These are phyloP conservation scores for Larimichthys polyactis DNA, from an alignment of 2,113 vertebrate genomes.

Conservation along the genomic window DNA sequence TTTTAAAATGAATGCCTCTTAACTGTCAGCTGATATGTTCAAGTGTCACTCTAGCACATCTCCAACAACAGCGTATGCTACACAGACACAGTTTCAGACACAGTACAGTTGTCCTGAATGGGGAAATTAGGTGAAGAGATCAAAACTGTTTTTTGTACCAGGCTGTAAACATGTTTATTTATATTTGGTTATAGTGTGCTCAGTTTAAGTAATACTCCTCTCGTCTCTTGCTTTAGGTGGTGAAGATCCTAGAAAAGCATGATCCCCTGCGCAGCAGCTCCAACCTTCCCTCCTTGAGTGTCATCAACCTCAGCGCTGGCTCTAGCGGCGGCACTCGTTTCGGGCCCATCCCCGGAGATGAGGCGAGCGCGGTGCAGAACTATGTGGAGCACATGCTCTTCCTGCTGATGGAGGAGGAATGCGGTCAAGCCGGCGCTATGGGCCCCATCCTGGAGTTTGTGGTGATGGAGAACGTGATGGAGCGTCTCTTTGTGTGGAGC, in stretches of 20 bases:
- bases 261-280: slow-evolving; percentile 88
- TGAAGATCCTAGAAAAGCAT: slow-evolving; percentile 97
- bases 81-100: too few relatives aligned
- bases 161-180: too few relatives aligned
- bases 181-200: too few relatives aligned
- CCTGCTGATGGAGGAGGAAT: slow-evolving; percentile 92
- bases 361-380: slow-evolving; percentile 96
- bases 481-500: slow-evolving; percentile 98
- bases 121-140: too few relatives aligned
- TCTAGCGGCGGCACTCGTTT: slow-evolving; percentile 75
- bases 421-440: slow-evolving; percentile 91
- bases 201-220: background rate
- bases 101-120: too few relatives aligned
- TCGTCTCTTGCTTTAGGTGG: slow-evolving; percentile 84
- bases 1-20: background rate
- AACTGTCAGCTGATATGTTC: too few relatives aligned
- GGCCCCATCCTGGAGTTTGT: slow-evolving; percentile 99
- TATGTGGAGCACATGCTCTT: slow-evolving; percentile 99
- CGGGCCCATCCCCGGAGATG: slow-evolving; percentile 89
- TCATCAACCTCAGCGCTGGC: slow-evolving; percentile 57
- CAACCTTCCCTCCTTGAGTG: slow-evolving; percentile 44
- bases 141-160: too few relatives aligned
- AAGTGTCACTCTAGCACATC: too few relatives aligned
- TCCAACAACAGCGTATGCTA: background rate
- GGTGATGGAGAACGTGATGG: slow-evolving; percentile 98